Percentiles rank a stretch among this genome's conserved stretches.
Conservation (phyloP, 2,797 vertebrate genomes). For the Galagoides demidoff region DNA sequence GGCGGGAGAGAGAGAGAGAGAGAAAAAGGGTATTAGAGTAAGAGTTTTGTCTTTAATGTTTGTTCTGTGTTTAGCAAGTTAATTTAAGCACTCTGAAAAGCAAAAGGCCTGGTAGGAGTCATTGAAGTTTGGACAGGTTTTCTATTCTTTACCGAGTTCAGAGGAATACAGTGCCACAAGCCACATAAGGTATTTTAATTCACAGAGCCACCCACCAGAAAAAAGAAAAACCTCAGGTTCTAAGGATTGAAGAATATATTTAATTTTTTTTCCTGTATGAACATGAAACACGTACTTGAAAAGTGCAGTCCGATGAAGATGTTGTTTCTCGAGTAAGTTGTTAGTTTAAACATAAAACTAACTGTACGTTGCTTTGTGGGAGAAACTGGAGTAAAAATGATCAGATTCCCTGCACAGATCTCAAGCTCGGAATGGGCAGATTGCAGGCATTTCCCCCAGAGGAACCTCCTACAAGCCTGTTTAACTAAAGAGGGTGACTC, state of each 20-base stretch:
- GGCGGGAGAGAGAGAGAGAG: too few species aligned
- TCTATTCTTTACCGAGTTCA: conserved; percentile 15
- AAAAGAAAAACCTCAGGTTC: neutral
- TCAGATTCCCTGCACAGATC: conserved; percentile 4
- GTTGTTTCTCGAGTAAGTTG: conserved; percentile 17
- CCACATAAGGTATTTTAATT: conserved; percentile 59
- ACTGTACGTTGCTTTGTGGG: neutral
- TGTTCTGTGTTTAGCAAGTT: conserved; percentile 46
- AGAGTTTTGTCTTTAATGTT: conserved; percentile 51
- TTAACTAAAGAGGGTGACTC: neutral
- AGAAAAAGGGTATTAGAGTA: neutral
- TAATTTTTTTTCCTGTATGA: conserved; percentile 21
- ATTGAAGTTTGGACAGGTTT: neutral
- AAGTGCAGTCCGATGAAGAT: neutral
- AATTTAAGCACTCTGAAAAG: conserved; percentile 27
- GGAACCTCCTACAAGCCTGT: neutral
- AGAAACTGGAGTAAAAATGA: conserved; percentile 16
- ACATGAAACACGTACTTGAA: conserved; percentile 47
- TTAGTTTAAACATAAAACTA: conserved; percentile 65
- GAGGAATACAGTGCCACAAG: neutral
- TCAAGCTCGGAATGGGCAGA: neutral
- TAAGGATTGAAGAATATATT: conserved; percentile 29
- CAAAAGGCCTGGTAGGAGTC: conserved; percentile 41
- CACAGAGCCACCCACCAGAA: conserved; percentile 6
- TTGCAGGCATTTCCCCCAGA: neutral